A percentile compares a stretch with the other conserved stretches of the same genome.
These are phyloP conservation scores for Argyresthia goedartella DNA, from an alignment of 2,888 invertebrate species.

Conservation along the genomic window DNA sequence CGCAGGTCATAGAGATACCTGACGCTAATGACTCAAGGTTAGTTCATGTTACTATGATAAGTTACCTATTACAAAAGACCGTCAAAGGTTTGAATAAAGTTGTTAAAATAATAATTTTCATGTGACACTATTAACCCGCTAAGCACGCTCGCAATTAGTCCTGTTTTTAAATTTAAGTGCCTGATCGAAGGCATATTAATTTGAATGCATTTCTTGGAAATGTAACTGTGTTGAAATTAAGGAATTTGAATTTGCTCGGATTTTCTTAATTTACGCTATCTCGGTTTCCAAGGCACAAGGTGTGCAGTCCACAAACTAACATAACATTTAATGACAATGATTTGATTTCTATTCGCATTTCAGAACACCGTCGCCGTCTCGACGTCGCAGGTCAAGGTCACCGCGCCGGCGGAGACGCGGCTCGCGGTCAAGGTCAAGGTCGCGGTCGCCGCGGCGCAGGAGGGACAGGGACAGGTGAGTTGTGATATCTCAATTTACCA, in stretches of 20 bases:
- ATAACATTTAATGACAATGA: neutral
- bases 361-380: conserved; percentile 55
- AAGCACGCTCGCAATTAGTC: too few relatives aligned
- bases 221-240: too few relatives aligned
- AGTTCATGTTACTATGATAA: neutral
- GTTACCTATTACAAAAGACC: neutral
- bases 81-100: neutral
- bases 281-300: too few relatives aligned
- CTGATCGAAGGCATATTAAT: too few relatives aligned
- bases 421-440: conserved; percentile 5
- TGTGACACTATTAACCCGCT: too few relatives aligned
- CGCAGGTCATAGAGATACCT: conserved; percentile 75
- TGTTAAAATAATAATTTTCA: too few relatives aligned
- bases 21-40: conserved; percentile 66
- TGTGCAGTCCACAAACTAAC: too few relatives aligned
- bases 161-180: too few relatives aligned
- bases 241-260: too few relatives aligned
- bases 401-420: conserved; percentile 32
- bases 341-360: neutral
- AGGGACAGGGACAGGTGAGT: conserved; percentile 1
- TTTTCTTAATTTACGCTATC: too few relatives aligned
- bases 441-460: conserved; percentile 6
- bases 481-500: too few relatives aligned
- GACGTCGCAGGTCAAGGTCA: conserved; percentile 72
- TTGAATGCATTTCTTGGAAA: too few relatives aligned